These are phyloP conservation scores for Erythrocercus mccallii DNA, from an alignment of 2,113 vertebrate species.

Conservation along the genomic window DNA sequence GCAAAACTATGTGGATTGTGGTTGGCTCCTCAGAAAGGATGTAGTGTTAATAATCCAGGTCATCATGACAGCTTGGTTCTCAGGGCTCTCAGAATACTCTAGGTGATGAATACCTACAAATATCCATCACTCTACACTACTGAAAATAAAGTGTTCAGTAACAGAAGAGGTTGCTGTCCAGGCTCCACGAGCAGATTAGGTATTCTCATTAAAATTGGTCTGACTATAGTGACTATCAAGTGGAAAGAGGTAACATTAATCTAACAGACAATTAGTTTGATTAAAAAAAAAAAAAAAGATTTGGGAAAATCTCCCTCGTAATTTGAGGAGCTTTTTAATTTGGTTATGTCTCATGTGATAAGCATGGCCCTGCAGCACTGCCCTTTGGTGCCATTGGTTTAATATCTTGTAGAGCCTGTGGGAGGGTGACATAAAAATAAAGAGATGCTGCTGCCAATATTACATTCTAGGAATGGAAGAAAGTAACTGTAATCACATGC, in stretches of 20 bases:
- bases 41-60: neutral
- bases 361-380: neutral
- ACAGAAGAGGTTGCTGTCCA: neutral
- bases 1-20: neutral
- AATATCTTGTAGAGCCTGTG: neutral
- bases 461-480: neutral
- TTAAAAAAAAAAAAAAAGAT: neutral
- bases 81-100: neutral
- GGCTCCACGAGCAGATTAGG: neutral
- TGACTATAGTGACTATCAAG: neutral
- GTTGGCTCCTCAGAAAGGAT: neutral
- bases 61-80: neutral
- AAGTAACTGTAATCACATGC: neutral
- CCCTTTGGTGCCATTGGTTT: neutral
- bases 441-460: neutral
- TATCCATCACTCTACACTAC: neutral
- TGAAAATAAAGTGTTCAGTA: neutral
- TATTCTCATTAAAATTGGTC: neutral
- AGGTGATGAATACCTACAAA: neutral
- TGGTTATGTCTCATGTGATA: neutral
- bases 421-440: neutral
- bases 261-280: neutral
- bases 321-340: neutral
- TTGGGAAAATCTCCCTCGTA: neutral
- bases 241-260: neutral